Conservation (phyloP, 2,113 vertebrate species). For the Salvelinus fontinalis region DNA sequence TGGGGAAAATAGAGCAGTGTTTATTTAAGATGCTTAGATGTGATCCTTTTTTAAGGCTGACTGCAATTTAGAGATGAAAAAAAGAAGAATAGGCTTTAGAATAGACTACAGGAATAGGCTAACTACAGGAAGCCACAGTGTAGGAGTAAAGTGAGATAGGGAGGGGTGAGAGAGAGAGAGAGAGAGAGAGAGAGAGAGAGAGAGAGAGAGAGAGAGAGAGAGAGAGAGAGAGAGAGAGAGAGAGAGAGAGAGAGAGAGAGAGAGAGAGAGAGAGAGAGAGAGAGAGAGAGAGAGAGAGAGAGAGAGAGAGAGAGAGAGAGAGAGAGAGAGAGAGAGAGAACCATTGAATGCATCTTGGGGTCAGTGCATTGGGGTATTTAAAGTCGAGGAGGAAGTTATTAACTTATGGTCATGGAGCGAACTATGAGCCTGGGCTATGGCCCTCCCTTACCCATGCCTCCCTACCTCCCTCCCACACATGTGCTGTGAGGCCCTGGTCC, state of each 20-base stretch:
- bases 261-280: too few relatives aligned
- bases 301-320: too few relatives aligned
- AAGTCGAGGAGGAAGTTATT: slow-evolving; percentile 45
- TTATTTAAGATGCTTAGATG: slow-evolving; percentile 54
- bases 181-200: too few relatives aligned
- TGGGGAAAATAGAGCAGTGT: slow-evolving; percentile 25
- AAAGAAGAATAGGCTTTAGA: slow-evolving; percentile 41
- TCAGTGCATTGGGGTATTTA: slow-evolving; percentile 17
- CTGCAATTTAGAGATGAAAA: slow-evolving; percentile 20
- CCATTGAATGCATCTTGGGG: not conserved
- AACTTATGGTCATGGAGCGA: slow-evolving; percentile 42
- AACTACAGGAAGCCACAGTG: slow-evolving; percentile 15
- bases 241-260: too few relatives aligned
- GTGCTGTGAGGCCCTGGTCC: slow-evolving; percentile 9
- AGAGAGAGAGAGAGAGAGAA: too few relatives aligned
- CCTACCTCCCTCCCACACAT: slow-evolving; percentile 7
- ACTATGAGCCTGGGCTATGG: slow-evolving; percentile 23
- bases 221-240: too few relatives aligned
- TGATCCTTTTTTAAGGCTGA: slow-evolving; percentile 36
- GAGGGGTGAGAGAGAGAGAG: too few relatives aligned
- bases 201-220: too few relatives aligned
- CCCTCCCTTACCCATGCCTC: slow-evolving; percentile 4
- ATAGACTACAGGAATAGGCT: slow-evolving; percentile 28
- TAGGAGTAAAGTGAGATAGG: slow-evolving; percentile 18
- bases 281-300: too few relatives aligned